Percentiles rank a stretch among this genome's conserved stretches.
These are phyloP conservation scores for Austrolebias charrua DNA, from an alignment of 2,797 vertebrate genomes.

Conservation along the genomic window DNA sequence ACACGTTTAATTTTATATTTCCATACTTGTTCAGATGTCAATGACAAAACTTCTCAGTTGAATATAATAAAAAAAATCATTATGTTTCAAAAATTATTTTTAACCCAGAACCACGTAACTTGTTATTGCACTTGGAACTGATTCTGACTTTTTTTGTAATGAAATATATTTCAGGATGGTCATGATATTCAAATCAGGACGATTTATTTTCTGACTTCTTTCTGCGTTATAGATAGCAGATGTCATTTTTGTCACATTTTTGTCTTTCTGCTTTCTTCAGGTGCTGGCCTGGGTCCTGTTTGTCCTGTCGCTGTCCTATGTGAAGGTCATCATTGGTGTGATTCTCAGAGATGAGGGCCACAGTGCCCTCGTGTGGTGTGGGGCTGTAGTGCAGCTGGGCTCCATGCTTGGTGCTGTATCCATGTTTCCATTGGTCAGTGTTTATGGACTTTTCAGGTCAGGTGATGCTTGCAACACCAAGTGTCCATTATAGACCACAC, in stretches of 20 bases:
- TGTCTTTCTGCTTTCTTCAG: constrained; percentile 57
- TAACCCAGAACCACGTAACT: too few relatives aligned
- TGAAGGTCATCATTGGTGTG: constrained; percentile 85
- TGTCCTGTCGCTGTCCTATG: constrained; percentile 81
- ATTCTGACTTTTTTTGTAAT: not conserved
- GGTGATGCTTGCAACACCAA: constrained; percentile 82
- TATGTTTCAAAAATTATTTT: too few relatives aligned
- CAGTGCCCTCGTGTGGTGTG: constrained; percentile 87
- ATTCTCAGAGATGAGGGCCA: constrained; percentile 85
- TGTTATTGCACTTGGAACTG: too few relatives aligned
- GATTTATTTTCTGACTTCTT: not conserved
- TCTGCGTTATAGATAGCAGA: not conserved
- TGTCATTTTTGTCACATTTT: not conserved
- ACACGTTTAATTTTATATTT: too few relatives aligned
- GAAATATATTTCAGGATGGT: too few relatives aligned
- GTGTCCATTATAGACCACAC: constrained; percentile 63
- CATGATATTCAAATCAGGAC: not conserved
- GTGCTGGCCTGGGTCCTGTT: constrained; percentile 84
- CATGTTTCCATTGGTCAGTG: constrained; percentile 83
- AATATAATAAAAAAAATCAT: too few relatives aligned
- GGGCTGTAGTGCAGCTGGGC: constrained; percentile 85
- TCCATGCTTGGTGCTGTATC: constrained; percentile 83
- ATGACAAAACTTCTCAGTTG: too few relatives aligned
- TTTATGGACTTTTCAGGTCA: constrained; percentile 79
- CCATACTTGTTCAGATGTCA: too few relatives aligned